These are phyloP conservation scores for Rotaria magnacalcarata DNA, from an alignment of 2,888 invertebrate species.

Conservation along the genomic window DNA sequence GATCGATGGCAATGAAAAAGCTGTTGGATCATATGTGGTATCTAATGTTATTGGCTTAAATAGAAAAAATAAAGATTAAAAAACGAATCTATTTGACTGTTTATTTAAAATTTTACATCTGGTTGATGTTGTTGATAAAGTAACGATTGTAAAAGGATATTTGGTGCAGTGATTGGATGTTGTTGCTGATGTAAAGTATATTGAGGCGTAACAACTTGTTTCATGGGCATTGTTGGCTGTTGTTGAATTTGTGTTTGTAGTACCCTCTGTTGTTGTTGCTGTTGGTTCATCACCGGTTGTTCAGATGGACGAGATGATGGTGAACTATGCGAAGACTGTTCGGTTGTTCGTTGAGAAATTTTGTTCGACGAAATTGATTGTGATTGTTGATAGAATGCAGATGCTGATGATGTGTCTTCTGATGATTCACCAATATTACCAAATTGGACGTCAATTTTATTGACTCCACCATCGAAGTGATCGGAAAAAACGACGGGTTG, in stretches of 20 bases:
- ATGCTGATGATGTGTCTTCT: not conserved
- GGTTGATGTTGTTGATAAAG: conserved; percentile 1
- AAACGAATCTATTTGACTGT: too few relatives aligned
- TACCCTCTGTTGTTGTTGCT: not conserved
- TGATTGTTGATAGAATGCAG: not conserved
- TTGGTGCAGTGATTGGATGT: not conserved
- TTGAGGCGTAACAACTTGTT: not conserved
- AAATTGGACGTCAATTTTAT: conserved; percentile 37
- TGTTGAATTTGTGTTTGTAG: not conserved
- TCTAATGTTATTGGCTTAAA: not conserved
- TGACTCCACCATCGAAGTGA: not conserved
- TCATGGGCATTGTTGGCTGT: not conserved
- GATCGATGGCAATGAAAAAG: not conserved
- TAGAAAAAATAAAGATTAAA: not conserved
- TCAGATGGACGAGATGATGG: conserved; percentile 12
- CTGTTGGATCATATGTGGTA: not conserved
- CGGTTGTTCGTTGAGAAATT: conserved; percentile 1
- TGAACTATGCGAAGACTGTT: conserved; percentile 1
- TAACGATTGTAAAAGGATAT: not conserved
- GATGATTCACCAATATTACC: conserved; percentile 1
- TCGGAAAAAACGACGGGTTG: not conserved
- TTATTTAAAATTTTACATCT: not conserved
- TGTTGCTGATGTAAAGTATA: not conserved
- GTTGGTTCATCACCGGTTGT: conserved; percentile 17
- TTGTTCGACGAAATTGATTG: not conserved